These are phyloP conservation scores for Luidia sarsii DNA, from an alignment of 53 echinoderm and acorn worm species.

Conservation along the genomic window DNA sequence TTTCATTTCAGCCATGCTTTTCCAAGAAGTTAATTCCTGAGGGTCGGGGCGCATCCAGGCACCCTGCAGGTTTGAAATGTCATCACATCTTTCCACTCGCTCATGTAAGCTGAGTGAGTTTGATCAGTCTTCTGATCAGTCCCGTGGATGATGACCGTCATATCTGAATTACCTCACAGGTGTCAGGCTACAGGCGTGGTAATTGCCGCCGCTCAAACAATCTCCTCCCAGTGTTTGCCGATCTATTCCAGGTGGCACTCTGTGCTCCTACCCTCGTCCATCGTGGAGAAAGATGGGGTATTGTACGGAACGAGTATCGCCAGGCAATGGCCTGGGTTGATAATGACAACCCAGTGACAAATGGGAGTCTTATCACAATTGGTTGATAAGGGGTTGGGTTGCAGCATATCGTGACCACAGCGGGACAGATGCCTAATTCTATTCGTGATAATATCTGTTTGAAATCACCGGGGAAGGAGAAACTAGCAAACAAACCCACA, in stretches of 20 bases:
- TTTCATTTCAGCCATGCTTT: slow-evolving; percentile 4
- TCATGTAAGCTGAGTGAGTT: not conserved
- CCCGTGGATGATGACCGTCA: not conserved
- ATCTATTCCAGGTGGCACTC: slow-evolving; percentile 29
- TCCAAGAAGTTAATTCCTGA: not conserved
- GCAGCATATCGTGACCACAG: no score
- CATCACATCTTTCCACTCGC: not conserved
- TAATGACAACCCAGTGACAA: no score
- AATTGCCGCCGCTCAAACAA: slow-evolving; percentile 57
- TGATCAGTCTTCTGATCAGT: not conserved
- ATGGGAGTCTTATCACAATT: slow-evolving; percentile 49
- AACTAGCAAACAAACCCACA: no score
- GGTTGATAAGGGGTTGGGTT: slow-evolving; percentile 36
- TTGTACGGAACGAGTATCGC: no score
- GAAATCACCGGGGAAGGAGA: no score
- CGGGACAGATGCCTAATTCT: no score
- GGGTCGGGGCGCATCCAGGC: not conserved
- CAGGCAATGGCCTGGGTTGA: no score
- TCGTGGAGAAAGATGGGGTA: no score
- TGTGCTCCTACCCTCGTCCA: slow-evolving; percentile 11
- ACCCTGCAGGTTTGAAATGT: not conserved
- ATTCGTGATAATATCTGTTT: no score
- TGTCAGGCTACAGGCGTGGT: slow-evolving; percentile 53
- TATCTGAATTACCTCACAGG: slow-evolving; percentile 52
- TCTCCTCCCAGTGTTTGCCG: slow-evolving; percentile 38